Evolutionary conservation across 2,888 invertebrate genomes (phyloP), one percentile per base, ranked within the genome.

Genomic region (Dioctria rufipes): DNA sequence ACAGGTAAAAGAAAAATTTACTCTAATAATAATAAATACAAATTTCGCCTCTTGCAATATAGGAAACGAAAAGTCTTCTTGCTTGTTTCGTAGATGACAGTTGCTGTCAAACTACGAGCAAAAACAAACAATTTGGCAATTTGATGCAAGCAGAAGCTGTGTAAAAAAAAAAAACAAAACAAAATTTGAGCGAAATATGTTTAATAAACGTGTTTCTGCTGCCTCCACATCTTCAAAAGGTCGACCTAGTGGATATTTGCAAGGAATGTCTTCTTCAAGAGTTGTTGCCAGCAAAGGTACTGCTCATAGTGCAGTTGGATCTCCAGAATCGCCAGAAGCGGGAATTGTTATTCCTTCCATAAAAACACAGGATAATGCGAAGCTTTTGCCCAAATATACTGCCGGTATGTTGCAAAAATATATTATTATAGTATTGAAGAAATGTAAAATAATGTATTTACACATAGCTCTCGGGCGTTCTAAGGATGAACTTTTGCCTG

Each of bases 401-500:
- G 90, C 92, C 78, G 86, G 90, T 90, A 85, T 85, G 40, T 60
- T 8, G 58, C 25, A 78, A 78, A 67, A 77, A 63, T 79, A 69
- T 46, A 40, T 25, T 42, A 80, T 79, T 81, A 11, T 13, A 65
- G 25, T 25, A 25, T 25, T 71, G 39, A 2, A 25, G 11, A 8
- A 13, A 25, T 42, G 11, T 42, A 25, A 3, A 67, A 67, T 67
- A 25, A 25, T 25, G 1, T 25, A 25, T 25, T 25, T 25, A 25
- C 25, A 25, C 25, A 25, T 81, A 86, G 92, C 94, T 40, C 89
- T 95, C 71, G 91, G 92, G 9, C 91, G 95, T 80, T 91, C 92
- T 49, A 90, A 92, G 3, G 94, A 95, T 81, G 96, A 96, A 85
- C 93, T 93, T 3, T 92, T 97, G 82, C 94, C 93, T 25, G 94